A percentile compares a stretch with the other conserved stretches of the same genome.
phyloP scores from a whole-genome alignment of 2,797 vertebrate genomes.

The Sebastes nivosus region DNA sequence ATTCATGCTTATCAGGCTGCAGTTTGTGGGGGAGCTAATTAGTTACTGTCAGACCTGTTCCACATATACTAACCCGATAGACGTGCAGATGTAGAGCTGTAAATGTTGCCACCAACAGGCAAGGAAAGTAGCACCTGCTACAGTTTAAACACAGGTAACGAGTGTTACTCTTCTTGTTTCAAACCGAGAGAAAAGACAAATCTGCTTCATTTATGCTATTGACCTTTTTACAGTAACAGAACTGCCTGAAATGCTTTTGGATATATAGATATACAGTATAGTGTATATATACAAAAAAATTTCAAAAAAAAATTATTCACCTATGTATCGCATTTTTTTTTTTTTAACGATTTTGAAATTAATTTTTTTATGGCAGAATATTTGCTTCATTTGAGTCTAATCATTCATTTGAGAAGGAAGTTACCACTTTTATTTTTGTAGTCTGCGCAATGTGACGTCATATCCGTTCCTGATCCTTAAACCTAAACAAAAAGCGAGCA shows the following conservation, averaged over 20 bases:
- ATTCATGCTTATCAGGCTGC: no score
- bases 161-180: neutral
- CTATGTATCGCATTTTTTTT: no score
- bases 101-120: neutral
- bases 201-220: neutral
- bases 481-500: no score
- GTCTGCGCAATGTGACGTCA: no score
- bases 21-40: neutral
- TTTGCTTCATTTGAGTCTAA: no score
- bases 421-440: no score
- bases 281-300: no score
- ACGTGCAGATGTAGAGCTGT: neutral
- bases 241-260: neutral
- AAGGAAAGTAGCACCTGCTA: neutral
- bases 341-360: accelerated
- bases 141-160: neutral
- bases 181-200: neutral
- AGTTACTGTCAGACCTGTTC: neutral
- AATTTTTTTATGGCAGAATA: no score
- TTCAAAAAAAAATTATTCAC: no score
- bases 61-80: neutral
- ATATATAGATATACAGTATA: neutral
- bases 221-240: neutral
- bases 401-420: no score
- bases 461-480: no score